Percentiles rank a stretch among this genome's conserved stretches.
Evolutionary conservation across 2,797 vertebrate genomes (phyloP).

Genomic region (Coranthus polyacanthus): DNA sequence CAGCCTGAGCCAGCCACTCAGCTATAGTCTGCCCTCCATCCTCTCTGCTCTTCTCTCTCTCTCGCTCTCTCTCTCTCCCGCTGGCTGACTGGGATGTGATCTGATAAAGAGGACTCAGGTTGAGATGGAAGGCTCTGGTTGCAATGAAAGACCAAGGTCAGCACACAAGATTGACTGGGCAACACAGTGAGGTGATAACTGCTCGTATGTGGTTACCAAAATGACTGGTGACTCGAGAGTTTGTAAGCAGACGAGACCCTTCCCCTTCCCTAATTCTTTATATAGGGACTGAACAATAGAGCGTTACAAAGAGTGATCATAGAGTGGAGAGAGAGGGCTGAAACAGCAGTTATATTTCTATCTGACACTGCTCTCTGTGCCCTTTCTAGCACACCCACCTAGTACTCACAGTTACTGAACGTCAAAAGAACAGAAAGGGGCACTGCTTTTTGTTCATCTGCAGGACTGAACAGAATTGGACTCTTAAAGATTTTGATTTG

Average conservation of each 20-base stretch:
- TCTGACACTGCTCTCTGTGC: constrained; percentile 71
- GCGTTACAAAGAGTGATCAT: constrained; percentile 53
- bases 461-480: constrained; percentile 40
- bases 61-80: constrained; percentile 19
- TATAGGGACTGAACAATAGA: constrained; percentile 32
- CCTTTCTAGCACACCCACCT: constrained; percentile 51
- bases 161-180: constrained; percentile 71
- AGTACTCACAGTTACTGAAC: constrained; percentile 30
- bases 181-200: constrained; percentile 57
- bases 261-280: constrained; percentile 29
- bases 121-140: constrained; percentile 74
- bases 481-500: constrained; percentile 36
- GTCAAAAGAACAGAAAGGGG: constrained; percentile 30
- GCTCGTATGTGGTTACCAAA: constrained; percentile 64
- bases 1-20: constrained; percentile 56
- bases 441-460: constrained; percentile 12
- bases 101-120: constrained; percentile 66
- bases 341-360: constrained; percentile 78
- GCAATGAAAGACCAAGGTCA: constrained; percentile 80
- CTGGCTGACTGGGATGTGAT: constrained; percentile 55
- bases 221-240: constrained; percentile 27
- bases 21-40: constrained; percentile 61
- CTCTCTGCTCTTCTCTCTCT: constrained; percentile 8
- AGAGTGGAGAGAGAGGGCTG: constrained; percentile 74
- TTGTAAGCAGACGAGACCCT: constrained; percentile 16